Percentiles rank a stretch among this genome's conserved stretches.
phyloP scores from a whole-genome alignment of 1,140 invertebrate genomes.

The Zaprionus africanus region DNA sequence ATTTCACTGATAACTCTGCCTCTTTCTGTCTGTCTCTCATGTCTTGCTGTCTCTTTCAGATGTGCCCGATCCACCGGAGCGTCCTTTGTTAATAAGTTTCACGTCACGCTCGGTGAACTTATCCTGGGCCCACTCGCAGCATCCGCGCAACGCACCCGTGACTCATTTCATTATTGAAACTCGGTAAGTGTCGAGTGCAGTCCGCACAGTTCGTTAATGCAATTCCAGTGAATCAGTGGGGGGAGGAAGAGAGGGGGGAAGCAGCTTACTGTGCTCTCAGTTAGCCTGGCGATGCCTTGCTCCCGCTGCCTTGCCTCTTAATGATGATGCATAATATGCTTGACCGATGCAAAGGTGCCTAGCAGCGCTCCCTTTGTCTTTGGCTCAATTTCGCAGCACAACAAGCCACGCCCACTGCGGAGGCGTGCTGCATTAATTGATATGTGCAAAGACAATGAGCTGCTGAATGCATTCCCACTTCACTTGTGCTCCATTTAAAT shows the following conservation, averaged over 20 bases:
- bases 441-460: conserved; percentile 64
- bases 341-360: not conserved
- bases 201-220: not conserved
- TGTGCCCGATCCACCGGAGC: conserved; percentile 89
- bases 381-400: too few relatives aligned
- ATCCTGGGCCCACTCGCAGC: conserved; percentile 90
- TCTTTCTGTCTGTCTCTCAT: not conserved
- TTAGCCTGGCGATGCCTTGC: too few relatives aligned
- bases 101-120: conserved; percentile 90
- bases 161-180: conserved; percentile 90
- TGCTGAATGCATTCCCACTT: conserved; percentile 61
- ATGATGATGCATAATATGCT: not conserved
- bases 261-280: not conserved
- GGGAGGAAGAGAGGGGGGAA: not conserved
- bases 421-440: conserved; percentile 64
- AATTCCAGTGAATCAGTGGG: not conserved
- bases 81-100: conserved; percentile 89
- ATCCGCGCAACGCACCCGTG: conserved; percentile 89
- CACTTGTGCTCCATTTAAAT: conserved; percentile 82
- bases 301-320: not conserved
- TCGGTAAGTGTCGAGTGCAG: conserved; percentile 86
- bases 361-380: too few relatives aligned
- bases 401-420: conserved; percentile 9
- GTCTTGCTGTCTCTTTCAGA: conserved; percentile 84
- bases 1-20: conserved; percentile 62